phyloP scores from a whole-genome alignment of 2,888 invertebrate genomes.

The Lutraria lutraria region DNA sequence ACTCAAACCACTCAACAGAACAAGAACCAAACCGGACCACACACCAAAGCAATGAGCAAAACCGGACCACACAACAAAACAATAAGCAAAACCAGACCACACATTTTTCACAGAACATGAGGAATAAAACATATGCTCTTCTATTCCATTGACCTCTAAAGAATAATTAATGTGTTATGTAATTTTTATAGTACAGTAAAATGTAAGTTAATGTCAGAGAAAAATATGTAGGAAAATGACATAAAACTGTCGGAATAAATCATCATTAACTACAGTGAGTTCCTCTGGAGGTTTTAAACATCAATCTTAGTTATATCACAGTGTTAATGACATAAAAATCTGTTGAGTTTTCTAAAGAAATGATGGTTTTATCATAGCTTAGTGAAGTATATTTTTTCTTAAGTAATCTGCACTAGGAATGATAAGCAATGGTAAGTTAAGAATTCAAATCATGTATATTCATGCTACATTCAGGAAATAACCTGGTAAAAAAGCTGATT shows the following conservation, averaged over 20 bases:
- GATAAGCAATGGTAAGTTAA: slow-evolving; percentile 15
- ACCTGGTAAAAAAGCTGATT: background rate
- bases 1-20: too few relatives aligned
- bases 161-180: too few relatives aligned
- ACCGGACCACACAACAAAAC: too few relatives aligned
- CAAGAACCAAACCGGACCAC: too few relatives aligned
- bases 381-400: slow-evolving; percentile 1
- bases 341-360: background rate
- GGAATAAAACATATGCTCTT: too few relatives aligned
- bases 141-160: too few relatives aligned
- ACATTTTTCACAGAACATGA: too few relatives aligned
- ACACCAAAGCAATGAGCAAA: too few relatives aligned
- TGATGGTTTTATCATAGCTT: background rate
- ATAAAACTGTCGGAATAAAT: slow-evolving; percentile 28
- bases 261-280: slow-evolving; percentile 16
- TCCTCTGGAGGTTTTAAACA: background rate
- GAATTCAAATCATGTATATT: slow-evolving; percentile 11
- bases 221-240: background rate
- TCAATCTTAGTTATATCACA: slow-evolving; percentile 39
- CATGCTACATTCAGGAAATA: background rate
- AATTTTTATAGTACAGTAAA: background rate
- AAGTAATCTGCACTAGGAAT: background rate
- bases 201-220: slow-evolving; percentile 9
- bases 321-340: slow-evolving; percentile 11
- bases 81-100: too few relatives aligned